Evolutionary conservation across 2,888 invertebrate species (phyloP), one percentile per base, ranked within the genome.

Genomic region (Mongoloraphidia duomilia): DNA sequence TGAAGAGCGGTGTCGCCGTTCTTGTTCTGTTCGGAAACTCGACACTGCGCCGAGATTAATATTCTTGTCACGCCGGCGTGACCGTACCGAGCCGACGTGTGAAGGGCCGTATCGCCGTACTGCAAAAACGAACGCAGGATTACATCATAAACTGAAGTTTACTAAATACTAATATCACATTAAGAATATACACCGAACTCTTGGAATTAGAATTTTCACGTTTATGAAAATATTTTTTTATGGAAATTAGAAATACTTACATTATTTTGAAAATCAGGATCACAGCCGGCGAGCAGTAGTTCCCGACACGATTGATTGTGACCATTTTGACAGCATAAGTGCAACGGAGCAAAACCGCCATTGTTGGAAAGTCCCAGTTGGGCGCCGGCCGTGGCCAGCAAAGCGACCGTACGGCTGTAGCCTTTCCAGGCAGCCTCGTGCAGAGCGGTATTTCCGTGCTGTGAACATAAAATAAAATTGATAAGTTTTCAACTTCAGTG

Each of bases 361-460:
- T 84, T 78, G 68, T 90, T 90, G 62, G 80, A 75, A 50, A 76
- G 74, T 54, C 77, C 73, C 52, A 82, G 65, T 51, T 77, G 71
- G 13, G 80, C 79, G 47, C 78, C 77, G 56, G 77, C 76, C 46
- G 80, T 78, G 44, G 81, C 80, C 53, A 94, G 75, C 41, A 80
- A 67, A 55, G 84, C 80, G 54, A 87, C 84, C 54, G 88, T 86
- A 51, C 83, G 79, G 60, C 92, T 91, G 71, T 83, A 92, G 9
- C 95, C 95, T 62, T 93, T 87, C 89, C 93, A 94, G 3, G 94
- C 83, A 10, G 94, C 91, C 67, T 95, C 95, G 70, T 96, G 96
- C 11, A 92, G 70, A 0, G 94, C 85, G 9, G 90, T 88, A 73
- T 96, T 95, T 52, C 93, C 94, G 69, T 93, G 89, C 88, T 91